Base-by-base conservation (phyloP, 2,888 invertebrate species). In the Rhyacophila evoluta region DNA sequence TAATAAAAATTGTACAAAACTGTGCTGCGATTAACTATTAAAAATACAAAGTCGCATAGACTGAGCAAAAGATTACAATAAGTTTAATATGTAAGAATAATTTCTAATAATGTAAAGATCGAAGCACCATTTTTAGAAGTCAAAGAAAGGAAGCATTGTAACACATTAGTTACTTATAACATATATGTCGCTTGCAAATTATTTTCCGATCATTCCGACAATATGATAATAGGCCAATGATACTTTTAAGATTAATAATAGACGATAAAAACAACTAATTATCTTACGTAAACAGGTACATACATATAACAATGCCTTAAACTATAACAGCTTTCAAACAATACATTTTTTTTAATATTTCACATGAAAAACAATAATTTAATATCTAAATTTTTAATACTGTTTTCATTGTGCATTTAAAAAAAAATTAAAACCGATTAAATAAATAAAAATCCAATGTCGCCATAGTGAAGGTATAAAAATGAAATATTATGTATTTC, bases 111-210 rank as follows among this genome's bases (percentile, higher is more conserved):
- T 25, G 10, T 25, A 25, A 19, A 19, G 19, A 55, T 19, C 15
- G 25, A 55, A 55, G 55, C 55, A 55, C 55, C 55, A 55, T 55
- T 55, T 55, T 55, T 55, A 55, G 55, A 55, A 55, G 55, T 25
- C 10, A 55, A 55, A 25, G 55, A 25, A 55, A 55, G 55, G 5
- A 25, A 25, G 55, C 55, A 10, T 25, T 25, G 6, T 33, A 33
- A 33, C 6, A 33, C 6, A 2, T 33, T 33, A 33, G 29, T 2
- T 33, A 33, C 29, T 6, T 33, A 33, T 33, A n/a, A n/a, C 29
- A 4, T 33, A 33, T 2, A 33, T 33, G 29, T 33, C 29, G 6
- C 29, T 33, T 33, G 29, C 2, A 33, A 33, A 33, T 33, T 33
- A 33, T 33, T 33, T n/a, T n/a, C n/a, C n/a, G 29, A 33, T 33